Percentiles rank a stretch among this genome's conserved stretches.
phyloP scores from a whole-genome alignment of 1,140 invertebrate species.

The Drosophila biarmipes region DNA sequence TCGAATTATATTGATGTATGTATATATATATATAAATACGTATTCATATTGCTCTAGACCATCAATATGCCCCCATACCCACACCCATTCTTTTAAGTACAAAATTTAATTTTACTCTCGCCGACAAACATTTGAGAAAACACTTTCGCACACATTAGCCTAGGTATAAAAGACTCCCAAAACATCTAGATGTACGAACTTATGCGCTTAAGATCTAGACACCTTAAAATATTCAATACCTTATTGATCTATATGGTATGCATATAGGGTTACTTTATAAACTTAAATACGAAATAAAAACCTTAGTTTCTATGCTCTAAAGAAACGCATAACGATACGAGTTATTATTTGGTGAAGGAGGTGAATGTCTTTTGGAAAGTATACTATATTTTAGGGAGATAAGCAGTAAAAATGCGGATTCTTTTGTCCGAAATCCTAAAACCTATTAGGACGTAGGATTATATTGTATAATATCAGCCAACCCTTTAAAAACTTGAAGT shows the following conservation, averaged over 20 bases:
- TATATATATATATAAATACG: constrained; percentile 59
- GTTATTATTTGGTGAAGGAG: constrained; percentile 2
- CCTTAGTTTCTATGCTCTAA: constrained; percentile 36
- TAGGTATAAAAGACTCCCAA: constrained; percentile 18
- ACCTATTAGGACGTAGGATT: too few species aligned
- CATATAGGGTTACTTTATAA: constrained; percentile 34
- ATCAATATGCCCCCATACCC: not conserved
- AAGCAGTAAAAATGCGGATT: too few species aligned
- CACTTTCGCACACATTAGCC: not conserved
- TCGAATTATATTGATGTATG: constrained; percentile 58
- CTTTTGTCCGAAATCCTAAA: too few species aligned
- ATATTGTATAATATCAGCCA: too few species aligned
- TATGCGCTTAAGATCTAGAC: constrained; percentile 36
- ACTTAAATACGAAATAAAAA: constrained; percentile 37
- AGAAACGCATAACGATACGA: constrained; percentile 17
- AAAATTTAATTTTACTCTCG: constrained; percentile 55
- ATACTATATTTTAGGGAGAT: too few species aligned
- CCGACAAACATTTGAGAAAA: constrained; percentile 9
- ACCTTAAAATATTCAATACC: constrained; percentile 15
- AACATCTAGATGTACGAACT: constrained; percentile 29
- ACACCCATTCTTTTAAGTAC: constrained; percentile 63
- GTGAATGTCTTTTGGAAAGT: too few species aligned
- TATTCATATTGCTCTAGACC: constrained; percentile 11
- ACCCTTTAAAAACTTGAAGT: too few species aligned
- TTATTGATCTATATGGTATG: constrained; percentile 21